A percentile compares a stretch with the other conserved stretches of the same genome.
Evolutionary conservation across 2,888 invertebrate species (phyloP).

Genomic region (Amiota communis): DNA sequence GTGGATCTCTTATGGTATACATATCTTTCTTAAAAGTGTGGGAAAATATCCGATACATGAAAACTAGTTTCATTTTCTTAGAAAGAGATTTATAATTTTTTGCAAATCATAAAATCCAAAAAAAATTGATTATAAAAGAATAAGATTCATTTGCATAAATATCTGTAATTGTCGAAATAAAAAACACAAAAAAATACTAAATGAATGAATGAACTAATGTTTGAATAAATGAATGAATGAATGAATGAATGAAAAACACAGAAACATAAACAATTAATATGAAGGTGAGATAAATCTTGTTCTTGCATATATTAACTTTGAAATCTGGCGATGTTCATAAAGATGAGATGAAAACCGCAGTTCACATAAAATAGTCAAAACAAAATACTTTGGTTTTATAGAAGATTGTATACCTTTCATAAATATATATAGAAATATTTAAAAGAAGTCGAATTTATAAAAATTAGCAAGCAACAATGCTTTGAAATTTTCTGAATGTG

Average conservation of each 20-base stretch:
- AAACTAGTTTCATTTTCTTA: no score
- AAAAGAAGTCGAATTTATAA: no score
- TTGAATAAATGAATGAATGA: neutral
- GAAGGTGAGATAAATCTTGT: constrained; percentile 50
- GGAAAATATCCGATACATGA: no score
- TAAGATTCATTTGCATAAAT: neutral
- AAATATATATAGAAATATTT: no score
- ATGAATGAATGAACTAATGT: neutral
- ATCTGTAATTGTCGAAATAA: neutral
- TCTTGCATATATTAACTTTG: constrained; percentile 46
- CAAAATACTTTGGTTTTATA: neutral
- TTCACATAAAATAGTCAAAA: neutral
- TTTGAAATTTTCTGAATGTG: no score
- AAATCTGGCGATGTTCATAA: constrained; percentile 41
- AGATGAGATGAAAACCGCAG: neutral
- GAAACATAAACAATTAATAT: constrained; percentile 48
- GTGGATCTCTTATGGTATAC: no score
- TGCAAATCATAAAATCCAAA: neutral
- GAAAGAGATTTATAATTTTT: no score
- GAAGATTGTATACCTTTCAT: no score
- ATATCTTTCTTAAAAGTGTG: no score
- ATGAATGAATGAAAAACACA: constrained; percentile 24
- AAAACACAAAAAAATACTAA: neutral
- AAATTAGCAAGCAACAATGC: no score
- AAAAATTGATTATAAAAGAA: no score